Percentiles rank a stretch among this genome's conserved stretches.
phyloP scores from a whole-genome alignment of 2,113 vertebrate species.

The Centropus bengalensis region DNA sequence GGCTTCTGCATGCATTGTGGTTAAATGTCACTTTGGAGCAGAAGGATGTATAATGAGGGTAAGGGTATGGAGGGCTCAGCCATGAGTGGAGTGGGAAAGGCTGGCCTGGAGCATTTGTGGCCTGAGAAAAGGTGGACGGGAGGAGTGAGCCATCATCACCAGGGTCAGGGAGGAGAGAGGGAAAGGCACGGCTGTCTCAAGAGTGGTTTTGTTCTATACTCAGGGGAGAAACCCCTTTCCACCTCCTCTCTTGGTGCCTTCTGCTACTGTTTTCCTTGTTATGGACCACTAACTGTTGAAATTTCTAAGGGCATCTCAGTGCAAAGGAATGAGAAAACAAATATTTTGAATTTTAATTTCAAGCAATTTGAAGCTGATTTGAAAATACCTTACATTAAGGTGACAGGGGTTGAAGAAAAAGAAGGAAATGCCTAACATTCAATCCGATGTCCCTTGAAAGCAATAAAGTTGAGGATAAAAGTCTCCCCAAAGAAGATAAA shows the following conservation, averaged over 20 bases:
- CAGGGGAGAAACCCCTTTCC: neutral
- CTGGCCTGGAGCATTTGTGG: neutral
- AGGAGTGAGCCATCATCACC: accelerated
- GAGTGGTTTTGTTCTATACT: neutral
- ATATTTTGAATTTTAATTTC: neutral
- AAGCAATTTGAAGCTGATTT: neutral
- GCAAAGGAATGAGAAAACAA: neutral
- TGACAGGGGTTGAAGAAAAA: neutral
- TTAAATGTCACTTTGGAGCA: neutral
- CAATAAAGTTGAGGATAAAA: neutral
- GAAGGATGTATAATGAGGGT: neutral
- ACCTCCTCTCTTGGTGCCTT: neutral
- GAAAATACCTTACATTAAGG: neutral
- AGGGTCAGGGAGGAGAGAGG: neutral
- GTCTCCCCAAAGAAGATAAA: neutral
- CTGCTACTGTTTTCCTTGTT: neutral
- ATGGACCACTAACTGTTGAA: neutral
- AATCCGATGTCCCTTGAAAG: neutral
- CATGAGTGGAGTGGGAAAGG: neutral
- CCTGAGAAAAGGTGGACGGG: neutral
- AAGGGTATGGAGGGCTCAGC: neutral
- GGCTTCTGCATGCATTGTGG: neutral
- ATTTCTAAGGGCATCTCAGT: neutral
- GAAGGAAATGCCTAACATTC: neutral
- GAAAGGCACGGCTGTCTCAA: neutral